Evolutionary conservation across 2,888 invertebrate species (phyloP).

Genomic region (Sinelater perroti): DNA sequence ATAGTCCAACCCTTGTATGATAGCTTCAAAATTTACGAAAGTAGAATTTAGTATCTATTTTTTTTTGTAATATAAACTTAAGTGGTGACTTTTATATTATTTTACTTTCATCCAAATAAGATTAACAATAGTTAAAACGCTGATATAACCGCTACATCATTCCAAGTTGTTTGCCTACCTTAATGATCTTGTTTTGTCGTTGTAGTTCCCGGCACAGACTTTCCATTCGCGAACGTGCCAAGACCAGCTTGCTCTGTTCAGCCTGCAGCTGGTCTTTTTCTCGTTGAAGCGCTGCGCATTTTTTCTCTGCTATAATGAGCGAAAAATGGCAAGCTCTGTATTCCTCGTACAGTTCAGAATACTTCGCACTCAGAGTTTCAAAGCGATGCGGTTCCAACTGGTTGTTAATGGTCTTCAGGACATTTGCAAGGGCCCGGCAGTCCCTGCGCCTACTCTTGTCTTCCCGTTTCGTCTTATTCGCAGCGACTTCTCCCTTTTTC

Average conservation of each 20-base stretch:
- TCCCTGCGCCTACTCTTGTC: slow-evolving; percentile 64
- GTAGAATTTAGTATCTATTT: no score
- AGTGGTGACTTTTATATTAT: no score
- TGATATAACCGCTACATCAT: no score
- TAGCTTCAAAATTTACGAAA: no score
- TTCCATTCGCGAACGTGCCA: slow-evolving; percentile 85
- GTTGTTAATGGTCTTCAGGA: slow-evolving; percentile 69
- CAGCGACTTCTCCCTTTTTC: slow-evolving; percentile 13
- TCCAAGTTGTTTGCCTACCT: no score
- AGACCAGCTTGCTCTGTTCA: slow-evolving; percentile 83
- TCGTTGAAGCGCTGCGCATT: slow-evolving; percentile 57
- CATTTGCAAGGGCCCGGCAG: slow-evolving; percentile 71
- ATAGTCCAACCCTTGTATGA: no score
- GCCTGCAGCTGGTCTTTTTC: slow-evolving; percentile 85
- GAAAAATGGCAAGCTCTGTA: slow-evolving; percentile 67
- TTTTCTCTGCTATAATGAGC: slow-evolving; percentile 33
- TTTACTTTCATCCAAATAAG: no score
- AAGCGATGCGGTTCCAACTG: slow-evolving; percentile 74
- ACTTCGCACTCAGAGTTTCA: slow-evolving; percentile 76
- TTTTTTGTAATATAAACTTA: no score
- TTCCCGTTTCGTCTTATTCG: slow-evolving; percentile 48
- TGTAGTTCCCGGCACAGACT: slow-evolving; percentile 92
- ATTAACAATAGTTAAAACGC: no score
- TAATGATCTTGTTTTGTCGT: slow-evolving; percentile 89
- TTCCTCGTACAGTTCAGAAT: slow-evolving; percentile 79